phyloP scores from a whole-genome alignment of 2,797 vertebrate species.

The Hoplostethus mediterraneus region DNA sequence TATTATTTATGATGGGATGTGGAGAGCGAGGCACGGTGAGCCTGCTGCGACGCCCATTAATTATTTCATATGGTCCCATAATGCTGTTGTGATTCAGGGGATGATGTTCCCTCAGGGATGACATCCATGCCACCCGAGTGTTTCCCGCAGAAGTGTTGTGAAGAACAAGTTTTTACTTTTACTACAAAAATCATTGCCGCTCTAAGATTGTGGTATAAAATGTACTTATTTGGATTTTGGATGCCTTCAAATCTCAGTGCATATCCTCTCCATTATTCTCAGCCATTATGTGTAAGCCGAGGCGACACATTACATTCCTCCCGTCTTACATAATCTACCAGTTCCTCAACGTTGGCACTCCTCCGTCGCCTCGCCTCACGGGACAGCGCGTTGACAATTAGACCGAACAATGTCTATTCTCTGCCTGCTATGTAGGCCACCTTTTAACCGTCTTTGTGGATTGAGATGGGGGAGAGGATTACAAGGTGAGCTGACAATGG shows the following conservation, averaged over 20 bases:
- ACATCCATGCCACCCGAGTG: background rate
- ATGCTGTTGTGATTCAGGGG: background rate
- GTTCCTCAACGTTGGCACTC: background rate
- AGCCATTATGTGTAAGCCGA: conserved; percentile 36
- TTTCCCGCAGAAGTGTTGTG: background rate
- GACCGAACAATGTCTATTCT: conserved; percentile 52
- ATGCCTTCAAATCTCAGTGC: background rate
- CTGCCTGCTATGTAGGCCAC: conserved; percentile 48
- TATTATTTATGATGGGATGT: background rate
- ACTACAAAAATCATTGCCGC: too few species aligned
- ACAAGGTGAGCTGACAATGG: conserved; percentile 60
- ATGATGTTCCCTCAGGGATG: conserved; percentile 3
- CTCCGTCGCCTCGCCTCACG: conserved; percentile 1
- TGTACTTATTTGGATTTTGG: background rate
- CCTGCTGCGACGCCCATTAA: conserved; percentile 9
- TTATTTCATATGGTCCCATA: conserved; percentile 8
- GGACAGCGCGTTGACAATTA: conserved; percentile 44
- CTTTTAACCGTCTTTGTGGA: conserved; percentile 49
- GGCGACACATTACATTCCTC: conserved; percentile 21
- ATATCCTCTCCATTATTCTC: background rate
- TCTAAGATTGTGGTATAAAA: background rate
- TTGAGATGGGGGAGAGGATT: conserved; percentile 59
- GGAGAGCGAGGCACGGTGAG: background rate
- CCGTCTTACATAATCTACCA: conserved; percentile 29
- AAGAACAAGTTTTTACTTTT: background rate